A percentile compares a stretch with the other conserved stretches of the same genome.
Evolutionary conservation across 1,140 invertebrate species (phyloP).

Genomic region (Drosophila biarmipes): DNA sequence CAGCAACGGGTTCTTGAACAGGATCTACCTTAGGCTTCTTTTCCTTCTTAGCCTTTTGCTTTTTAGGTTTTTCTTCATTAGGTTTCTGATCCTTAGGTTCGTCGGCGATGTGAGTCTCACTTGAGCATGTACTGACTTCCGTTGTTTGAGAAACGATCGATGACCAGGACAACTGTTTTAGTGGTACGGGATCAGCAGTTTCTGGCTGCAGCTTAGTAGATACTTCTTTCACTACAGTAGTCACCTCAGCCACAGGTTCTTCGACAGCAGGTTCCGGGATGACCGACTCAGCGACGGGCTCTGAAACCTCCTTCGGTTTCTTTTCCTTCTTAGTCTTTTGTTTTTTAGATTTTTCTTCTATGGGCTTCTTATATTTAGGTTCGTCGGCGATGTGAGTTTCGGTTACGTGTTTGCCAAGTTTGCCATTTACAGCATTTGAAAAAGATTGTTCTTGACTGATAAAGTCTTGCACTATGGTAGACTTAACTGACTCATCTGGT

Average conservation of each 20-base stretch:
- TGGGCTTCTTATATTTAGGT: too few species aligned
- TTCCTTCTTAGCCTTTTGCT: slow-evolving; percentile 42
- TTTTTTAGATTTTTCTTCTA: slow-evolving; percentile 13
- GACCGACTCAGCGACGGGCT: slow-evolving; percentile 8
- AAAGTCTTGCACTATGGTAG: slow-evolving; percentile 28
- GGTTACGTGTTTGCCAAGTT: slow-evolving; percentile 16
- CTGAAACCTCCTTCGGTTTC: slow-evolving; percentile 8
- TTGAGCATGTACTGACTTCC: too few species aligned
- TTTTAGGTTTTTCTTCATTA: slow-evolving; percentile 36
- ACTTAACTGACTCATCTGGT: neutral
- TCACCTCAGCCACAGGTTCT: neutral
- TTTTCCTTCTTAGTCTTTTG: slow-evolving; percentile 33
- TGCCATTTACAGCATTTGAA: slow-evolving; percentile 15
- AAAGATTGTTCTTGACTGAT: slow-evolving; percentile 41
- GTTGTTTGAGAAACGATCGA: too few species aligned
- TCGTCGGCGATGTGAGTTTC: neutral
- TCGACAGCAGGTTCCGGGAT: neutral
- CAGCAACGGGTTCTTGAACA: slow-evolving; percentile 1
- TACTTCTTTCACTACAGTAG: neutral
- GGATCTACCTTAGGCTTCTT: slow-evolving; percentile 17
- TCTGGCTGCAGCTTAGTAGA: neutral
- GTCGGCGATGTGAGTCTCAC: too few species aligned
- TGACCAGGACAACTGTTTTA: too few species aligned
- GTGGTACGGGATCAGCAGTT: too few species aligned
- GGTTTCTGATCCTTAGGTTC: neutral